These are phyloP conservation scores for Ibycter americanus DNA, from an alignment of 2,797 vertebrate genomes.

Conservation along the genomic window DNA sequence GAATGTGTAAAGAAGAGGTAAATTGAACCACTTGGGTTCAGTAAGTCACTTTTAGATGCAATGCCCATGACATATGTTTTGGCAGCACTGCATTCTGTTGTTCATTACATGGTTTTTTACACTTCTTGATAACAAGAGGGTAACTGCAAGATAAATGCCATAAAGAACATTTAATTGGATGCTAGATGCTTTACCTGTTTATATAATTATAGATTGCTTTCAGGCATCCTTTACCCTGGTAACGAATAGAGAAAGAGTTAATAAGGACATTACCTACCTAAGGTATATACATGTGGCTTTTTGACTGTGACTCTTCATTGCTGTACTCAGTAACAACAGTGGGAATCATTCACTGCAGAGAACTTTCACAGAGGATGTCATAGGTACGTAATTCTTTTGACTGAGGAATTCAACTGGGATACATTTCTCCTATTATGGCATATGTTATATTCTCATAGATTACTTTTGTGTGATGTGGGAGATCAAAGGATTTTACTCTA, in stretches of 20 bases:
- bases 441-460: neutral
- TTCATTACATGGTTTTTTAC: neutral
- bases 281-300: neutral
- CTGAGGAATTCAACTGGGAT: conserved; percentile 33
- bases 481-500: conserved; percentile 52
- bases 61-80: fast-evolving
- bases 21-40: neutral
- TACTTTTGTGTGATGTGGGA: conserved; percentile 21
- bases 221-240: neutral
- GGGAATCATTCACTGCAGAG: neutral
- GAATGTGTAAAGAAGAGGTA: neutral
- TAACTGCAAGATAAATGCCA: neutral
- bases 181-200: neutral
- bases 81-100: neutral
- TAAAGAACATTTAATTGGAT: neutral
- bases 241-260: neutral
- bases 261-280: neutral
- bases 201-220: neutral
- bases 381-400: conserved; percentile 14
- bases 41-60: neutral
- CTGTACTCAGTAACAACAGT: neutral
- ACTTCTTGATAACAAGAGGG: neutral
- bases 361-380: neutral
- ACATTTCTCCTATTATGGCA: conserved; percentile 15
- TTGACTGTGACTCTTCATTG: neutral